Evolutionary conservation across 1,140 invertebrate genomes (phyloP).

Genomic region (Ips typographus): DNA sequence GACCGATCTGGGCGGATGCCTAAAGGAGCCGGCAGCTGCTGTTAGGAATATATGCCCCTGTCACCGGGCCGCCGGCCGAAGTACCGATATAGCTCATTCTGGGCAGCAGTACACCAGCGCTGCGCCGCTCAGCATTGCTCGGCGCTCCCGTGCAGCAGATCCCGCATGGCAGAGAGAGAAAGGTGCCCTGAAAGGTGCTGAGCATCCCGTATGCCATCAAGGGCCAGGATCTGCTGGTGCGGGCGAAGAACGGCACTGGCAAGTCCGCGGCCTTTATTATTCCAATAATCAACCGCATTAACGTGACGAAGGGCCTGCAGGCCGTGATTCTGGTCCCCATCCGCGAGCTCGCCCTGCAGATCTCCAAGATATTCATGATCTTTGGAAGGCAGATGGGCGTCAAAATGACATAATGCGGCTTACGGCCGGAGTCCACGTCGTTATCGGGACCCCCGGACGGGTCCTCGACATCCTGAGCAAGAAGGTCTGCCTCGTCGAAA

Average conservation of each 20-base stretch:
- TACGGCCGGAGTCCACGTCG: conserved; percentile 84
- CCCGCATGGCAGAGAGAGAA: too few relatives aligned
- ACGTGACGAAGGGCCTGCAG: conserved; percentile 59
- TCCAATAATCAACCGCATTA: conserved; percentile 74
- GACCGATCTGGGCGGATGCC: too few relatives aligned
- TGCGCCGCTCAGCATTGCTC: too few relatives aligned
- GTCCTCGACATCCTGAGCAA: conserved; percentile 81
- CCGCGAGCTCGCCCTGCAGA: conserved; percentile 93
- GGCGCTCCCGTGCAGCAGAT: too few relatives aligned
- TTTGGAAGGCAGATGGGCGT: conserved; percentile 67
- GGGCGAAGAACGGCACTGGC: conserved; percentile 96
- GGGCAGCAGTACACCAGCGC: too few relatives aligned
- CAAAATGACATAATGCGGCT: conserved; percentile 69
- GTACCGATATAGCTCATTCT: too few relatives aligned
- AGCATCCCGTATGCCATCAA: too few relatives aligned
- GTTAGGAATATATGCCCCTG: too few relatives aligned
- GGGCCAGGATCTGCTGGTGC: too few relatives aligned
- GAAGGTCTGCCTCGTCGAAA: conserved; percentile 64
- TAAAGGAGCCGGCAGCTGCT: too few relatives aligned
- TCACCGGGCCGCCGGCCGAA: too few relatives aligned
- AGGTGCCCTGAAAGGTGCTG: too few relatives aligned
- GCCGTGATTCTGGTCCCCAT: conserved; percentile 88
- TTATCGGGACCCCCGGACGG: conserved; percentile 92
- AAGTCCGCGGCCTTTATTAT: conserved; percentile 94
- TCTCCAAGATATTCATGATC: conserved; percentile 48